Evolutionary conservation across 2,888 invertebrate genomes (phyloP).

Genomic region (Drosophila testacea): DNA sequence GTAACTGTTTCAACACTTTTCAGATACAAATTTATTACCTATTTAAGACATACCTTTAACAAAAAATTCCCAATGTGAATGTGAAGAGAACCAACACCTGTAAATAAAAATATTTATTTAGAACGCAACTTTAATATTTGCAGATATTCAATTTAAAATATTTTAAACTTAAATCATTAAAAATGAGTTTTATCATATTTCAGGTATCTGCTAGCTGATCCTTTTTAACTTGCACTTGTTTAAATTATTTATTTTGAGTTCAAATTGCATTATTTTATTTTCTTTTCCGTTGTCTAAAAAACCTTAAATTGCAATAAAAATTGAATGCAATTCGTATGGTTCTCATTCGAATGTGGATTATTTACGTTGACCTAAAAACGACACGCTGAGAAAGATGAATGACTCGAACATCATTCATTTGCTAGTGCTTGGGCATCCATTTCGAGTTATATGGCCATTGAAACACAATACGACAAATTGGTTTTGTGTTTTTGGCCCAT

Average conservation of each 20-base stretch:
- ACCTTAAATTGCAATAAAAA: conserved; percentile 43
- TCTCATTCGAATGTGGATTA: conserved; percentile 23
- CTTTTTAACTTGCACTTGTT: too few species aligned
- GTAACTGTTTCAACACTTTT: neutral
- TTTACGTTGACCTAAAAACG: conserved; percentile 52
- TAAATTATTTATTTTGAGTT: too few species aligned
- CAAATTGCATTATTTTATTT: neutral
- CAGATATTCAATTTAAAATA: neutral
- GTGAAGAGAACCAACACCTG: too few species aligned
- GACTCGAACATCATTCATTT: conserved; percentile 63
- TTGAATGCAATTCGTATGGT: conserved; percentile 14
- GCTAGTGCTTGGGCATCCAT: conserved; percentile 22
- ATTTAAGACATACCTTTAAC: too few species aligned
- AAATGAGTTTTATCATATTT: too few species aligned
- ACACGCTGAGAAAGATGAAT: conserved; percentile 56
- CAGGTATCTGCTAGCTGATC: too few species aligned
- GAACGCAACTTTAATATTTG: neutral
- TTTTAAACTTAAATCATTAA: neutral
- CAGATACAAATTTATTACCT: too few species aligned
- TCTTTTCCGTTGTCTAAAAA: neutral
- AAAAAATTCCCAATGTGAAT: too few species aligned
- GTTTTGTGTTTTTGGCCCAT: conserved; percentile 57
- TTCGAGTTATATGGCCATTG: conserved; percentile 47
- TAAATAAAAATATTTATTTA: too few species aligned
- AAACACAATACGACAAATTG: conserved; percentile 73